Conservation (phyloP, 2,797 vertebrate genomes). For the Tinamus major region DNA sequence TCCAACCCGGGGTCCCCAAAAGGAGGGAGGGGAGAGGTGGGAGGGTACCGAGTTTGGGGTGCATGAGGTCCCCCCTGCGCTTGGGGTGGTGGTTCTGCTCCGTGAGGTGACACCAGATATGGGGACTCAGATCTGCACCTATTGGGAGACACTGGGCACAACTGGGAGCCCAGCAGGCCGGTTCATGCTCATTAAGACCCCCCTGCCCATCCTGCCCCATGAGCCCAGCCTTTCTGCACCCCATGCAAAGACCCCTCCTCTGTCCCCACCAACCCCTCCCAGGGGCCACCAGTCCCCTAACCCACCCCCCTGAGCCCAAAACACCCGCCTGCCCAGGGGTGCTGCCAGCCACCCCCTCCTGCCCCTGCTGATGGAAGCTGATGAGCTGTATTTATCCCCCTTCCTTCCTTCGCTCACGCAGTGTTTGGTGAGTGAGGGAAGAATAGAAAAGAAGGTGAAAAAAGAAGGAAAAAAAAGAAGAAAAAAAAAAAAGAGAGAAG, state of each 20-base stretch:
- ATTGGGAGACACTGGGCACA: not conserved
- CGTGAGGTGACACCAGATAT: too few species aligned
- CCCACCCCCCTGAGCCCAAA: not conserved
- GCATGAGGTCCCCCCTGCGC: not conserved
- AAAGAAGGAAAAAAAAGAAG: not conserved
- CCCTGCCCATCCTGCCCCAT: too few species aligned
- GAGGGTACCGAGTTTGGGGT: constrained; percentile 20
- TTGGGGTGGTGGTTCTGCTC: not conserved
- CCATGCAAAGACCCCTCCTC: too few species aligned
- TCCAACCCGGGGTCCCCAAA: not conserved
- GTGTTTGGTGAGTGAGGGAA: constrained; percentile 21
- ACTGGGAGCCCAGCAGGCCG: not conserved
- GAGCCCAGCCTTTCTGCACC: too few species aligned
- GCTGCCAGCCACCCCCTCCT: not conserved
- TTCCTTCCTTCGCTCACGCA: constrained; percentile 31
- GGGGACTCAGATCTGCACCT: not conserved
- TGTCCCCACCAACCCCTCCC: not conserved
- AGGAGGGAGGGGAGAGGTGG: not conserved
- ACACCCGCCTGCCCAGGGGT: accelerated
- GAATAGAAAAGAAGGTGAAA: not conserved
- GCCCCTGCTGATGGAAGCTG: not conserved
- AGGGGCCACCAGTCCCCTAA: not conserved
- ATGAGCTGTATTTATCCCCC: not conserved
- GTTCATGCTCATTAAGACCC: not conserved
- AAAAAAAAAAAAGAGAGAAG: not conserved